Evolutionary conservation across 2,797 vertebrate species (phyloP), one percentile per base, ranked within the genome.

Genomic region (Silurus aristotelis): DNA sequence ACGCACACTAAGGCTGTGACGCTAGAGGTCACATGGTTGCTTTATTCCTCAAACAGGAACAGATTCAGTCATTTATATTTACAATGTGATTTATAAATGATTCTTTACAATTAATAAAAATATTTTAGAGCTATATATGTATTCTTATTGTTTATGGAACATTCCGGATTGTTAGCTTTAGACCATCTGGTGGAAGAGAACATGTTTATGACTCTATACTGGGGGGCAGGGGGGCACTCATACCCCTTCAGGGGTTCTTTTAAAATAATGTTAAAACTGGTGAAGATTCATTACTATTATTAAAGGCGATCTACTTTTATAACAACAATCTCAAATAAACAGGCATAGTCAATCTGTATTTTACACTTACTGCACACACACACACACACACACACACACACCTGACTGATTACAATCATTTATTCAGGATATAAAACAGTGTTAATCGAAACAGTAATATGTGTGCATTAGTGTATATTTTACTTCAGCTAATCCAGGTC

Each of bases 351-450:
- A 38, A 38, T 38, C 31, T 38, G 31, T 3, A 38, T 38, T 38
- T 38, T 38, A 31, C 31, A 31, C 31, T 31, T 31, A 38, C 31
- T 38, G 31, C 38, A 38, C 48, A 52, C 48, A 52, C 48, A 52
- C 48, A 48, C 48, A 52, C 48, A 52, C 48, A 52, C 48, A 52
- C 48, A 52, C 48, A 52, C 48, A 52, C 48, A 52, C 48, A 52
- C 48, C 2, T 73, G 22, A 75, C 5, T 25, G 48, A 14, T 15
- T 48, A 38, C 10, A 56, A 46, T 22, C 0, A 17, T 82, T 85
- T 85, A 82, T 75, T 85, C 5, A 66, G 60, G 56, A 17, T 52
- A 63, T 46, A 80, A 3, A n/a, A 61, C 60, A 81, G 46, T 66
- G 61, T 73, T 56, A 85, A 52, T n/a, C 6, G 27, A 12, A 55